Conservation (phyloP, 2,113 vertebrate species). For the Chloropsis hardwickii region DNA sequence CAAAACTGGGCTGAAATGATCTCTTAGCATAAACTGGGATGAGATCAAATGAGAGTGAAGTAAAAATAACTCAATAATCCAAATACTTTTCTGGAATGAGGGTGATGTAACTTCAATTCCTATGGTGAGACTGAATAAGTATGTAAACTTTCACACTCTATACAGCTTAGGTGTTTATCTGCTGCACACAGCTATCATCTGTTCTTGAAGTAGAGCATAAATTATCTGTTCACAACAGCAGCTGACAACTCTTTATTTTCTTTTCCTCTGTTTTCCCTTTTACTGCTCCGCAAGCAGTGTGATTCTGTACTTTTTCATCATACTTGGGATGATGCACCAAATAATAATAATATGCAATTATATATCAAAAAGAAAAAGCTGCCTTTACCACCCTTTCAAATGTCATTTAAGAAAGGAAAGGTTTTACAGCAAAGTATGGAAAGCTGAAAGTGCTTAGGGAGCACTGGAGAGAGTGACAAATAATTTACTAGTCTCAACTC, state of each 20-base stretch:
- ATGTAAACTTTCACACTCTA: background rate
- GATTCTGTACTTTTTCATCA: background rate
- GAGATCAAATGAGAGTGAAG: background rate
- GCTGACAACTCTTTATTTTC: background rate
- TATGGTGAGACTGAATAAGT: rapidly evolving
- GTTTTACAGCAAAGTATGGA: background rate
- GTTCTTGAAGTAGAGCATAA: background rate
- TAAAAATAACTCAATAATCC: background rate
- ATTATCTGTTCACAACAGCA: background rate
- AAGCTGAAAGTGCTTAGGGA: background rate
- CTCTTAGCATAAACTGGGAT: background rate
- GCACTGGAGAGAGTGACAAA: background rate
- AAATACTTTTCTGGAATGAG: background rate
- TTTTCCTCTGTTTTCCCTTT: background rate
- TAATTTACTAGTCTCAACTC: slow-evolving; percentile 9
- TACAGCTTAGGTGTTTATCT: background rate
- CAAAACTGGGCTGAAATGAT: background rate
- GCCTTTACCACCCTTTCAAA: background rate
- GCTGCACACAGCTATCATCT: background rate
- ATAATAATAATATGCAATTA: background rate
- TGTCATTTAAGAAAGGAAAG: background rate
- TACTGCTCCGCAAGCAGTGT: background rate
- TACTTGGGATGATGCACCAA: background rate
- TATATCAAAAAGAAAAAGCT: background rate
- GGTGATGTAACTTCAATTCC: background rate